Evolutionary conservation across 2,888 invertebrate genomes (phyloP), one percentile per base, ranked within the genome.

Genomic region (Carterocephalus palaemon): DNA sequence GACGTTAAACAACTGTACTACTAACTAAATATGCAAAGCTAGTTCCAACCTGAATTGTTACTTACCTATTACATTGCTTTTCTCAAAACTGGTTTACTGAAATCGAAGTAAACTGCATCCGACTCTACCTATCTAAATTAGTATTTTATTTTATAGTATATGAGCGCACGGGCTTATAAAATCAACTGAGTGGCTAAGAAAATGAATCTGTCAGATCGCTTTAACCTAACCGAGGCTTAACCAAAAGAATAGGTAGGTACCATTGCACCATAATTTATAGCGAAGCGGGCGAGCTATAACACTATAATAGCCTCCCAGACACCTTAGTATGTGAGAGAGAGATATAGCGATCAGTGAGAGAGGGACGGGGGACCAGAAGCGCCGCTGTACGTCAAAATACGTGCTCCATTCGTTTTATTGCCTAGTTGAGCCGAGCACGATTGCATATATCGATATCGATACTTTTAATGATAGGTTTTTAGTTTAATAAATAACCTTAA

Each of bases 331-430:
- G 83, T 50, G 69, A 15, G 68, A 82, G 24, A 5, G 73, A 53
- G 80, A 84, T 49, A 57, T 26, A 43, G 54, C 53, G 55, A 70
- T 71, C 46, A 26, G 75, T 10, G 53, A 39, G 72, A 84, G 54
- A 4, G 66, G 52, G 79, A 81, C 7, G 59, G 51, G 51, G 47
- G 81, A 84, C 82, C 86, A 86, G 86, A 86, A 86, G 86, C 86
- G 86, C 86, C 86, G 84, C 84, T 83, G 75, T 74, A 82, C 86
- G 86, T 86, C 86, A 85, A 86, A 86, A 86, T 86, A 86, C 86
- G 85, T 84, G 86, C 80, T 78, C 77, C 81, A 80, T 81, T 86
- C 85, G 86, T 85, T 86, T 86, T 86, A 85, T 86, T 85, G 74
- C 83, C 68, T 64, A 64, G 73, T 60, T 61, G 69, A 53, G 67